These are phyloP conservation scores for Pedionomus torquatus DNA, from an alignment of 2,113 vertebrate species.

Conservation along the genomic window DNA sequence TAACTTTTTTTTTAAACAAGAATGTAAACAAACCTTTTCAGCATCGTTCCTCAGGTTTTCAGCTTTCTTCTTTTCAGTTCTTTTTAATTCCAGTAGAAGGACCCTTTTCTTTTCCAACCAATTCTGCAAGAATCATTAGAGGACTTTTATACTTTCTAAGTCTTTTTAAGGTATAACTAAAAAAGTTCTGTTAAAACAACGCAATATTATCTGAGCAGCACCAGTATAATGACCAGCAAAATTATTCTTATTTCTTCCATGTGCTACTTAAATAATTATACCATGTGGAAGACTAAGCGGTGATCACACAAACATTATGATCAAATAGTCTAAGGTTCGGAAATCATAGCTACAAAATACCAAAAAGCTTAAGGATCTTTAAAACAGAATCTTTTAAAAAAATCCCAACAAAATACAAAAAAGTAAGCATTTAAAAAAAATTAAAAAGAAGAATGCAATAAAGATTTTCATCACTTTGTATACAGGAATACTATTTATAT, in stretches of 20 bases:
- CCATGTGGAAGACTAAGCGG: not conserved
- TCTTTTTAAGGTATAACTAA: not conserved
- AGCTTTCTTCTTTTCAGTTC: slow-evolving; percentile 82
- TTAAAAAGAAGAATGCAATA: not conserved
- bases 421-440: not conserved
- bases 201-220: not conserved
- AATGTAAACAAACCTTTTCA: slow-evolving; percentile 76
- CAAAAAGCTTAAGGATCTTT: not conserved
- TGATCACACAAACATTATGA: not conserved
- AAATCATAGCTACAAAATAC: not conserved
- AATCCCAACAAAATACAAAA: not conserved
- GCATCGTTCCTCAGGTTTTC: slow-evolving; percentile 77
- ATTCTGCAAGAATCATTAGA: slow-evolving; percentile 75
- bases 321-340: not conserved
- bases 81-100: slow-evolving; percentile 74
- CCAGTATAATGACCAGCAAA: not conserved
- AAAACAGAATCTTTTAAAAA: not conserved
- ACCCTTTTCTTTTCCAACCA: slow-evolving; percentile 90
- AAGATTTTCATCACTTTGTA: not conserved
- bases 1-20: not conserved
- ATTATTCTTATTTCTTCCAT: not conserved
- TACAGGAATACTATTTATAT: not conserved
- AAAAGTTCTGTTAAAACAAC: not conserved
- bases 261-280: not conserved
- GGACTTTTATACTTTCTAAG: not conserved